Conservation (phyloP, 2,797 vertebrate genomes). For the Rachycentron canadum region DNA sequence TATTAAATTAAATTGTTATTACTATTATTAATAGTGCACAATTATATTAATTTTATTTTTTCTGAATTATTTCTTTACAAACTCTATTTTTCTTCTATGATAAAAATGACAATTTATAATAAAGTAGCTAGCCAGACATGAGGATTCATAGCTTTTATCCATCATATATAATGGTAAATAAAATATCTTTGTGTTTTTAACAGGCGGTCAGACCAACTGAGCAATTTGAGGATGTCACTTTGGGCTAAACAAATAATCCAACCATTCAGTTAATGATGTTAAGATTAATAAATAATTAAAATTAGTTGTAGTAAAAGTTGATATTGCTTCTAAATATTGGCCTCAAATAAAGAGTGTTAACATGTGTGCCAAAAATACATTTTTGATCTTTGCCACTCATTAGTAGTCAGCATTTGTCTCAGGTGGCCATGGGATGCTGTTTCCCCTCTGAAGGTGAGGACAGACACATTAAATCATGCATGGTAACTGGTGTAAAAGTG, state of each 20-base stretch:
- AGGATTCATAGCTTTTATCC: background rate
- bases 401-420: background rate
- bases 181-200: background rate
- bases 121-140: background rate
- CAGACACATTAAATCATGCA: conserved; percentile 29
- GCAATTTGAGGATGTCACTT: background rate
- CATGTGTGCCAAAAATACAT: background rate
- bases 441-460: background rate
- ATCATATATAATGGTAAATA: background rate
- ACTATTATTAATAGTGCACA: background rate
- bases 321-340: background rate
- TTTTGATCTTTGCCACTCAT: background rate
- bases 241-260: too few species aligned
- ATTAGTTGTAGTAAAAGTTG: background rate
- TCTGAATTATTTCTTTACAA: too few species aligned
- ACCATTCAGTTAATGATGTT: background rate
- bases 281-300: background rate
- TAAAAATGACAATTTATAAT: background rate
- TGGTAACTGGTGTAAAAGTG: conserved; percentile 24
- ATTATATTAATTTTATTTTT: too few species aligned
- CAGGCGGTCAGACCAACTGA: background rate
- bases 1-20: background rate
- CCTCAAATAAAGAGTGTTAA: background rate
- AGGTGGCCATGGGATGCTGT: background rate
- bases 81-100: background rate